These are phyloP conservation scores for Mus pahari DNA, from an alignment of 2,113 vertebrate genomes.

Conservation along the genomic window DNA sequence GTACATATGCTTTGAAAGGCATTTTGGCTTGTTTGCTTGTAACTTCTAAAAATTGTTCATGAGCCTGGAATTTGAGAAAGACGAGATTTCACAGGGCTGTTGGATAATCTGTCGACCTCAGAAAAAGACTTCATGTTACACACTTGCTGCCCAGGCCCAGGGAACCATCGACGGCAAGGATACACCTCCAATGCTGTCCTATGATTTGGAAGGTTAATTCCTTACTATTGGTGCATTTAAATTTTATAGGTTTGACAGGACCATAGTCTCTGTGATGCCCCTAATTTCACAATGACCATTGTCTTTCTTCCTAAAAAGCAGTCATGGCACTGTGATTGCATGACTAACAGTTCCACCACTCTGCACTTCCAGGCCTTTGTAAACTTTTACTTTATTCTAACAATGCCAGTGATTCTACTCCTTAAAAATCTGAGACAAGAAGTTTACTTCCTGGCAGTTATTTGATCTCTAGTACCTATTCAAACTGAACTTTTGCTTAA, in stretches of 20 bases:
- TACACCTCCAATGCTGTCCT: background rate
- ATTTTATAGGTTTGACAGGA: background rate
- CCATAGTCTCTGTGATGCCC: background rate
- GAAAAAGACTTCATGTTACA: background rate
- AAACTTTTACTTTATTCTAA: constrained; percentile 53
- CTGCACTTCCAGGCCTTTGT: background rate
- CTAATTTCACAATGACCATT: background rate
- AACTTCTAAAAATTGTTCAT: background rate
- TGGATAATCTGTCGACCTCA: constrained; percentile 8
- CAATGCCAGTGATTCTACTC: background rate
- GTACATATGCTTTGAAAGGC: background rate
- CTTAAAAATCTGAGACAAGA: constrained; percentile 26
- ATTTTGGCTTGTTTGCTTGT: constrained; percentile 30
- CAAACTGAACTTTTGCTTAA: background rate
- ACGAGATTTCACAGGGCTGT: background rate
- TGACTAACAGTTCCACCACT: background rate
- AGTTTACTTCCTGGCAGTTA: background rate
- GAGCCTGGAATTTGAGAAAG: background rate
- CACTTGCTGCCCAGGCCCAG: background rate
- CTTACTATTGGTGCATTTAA: background rate
- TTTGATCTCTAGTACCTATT: background rate
- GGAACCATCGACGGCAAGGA: background rate
- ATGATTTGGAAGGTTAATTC: background rate
- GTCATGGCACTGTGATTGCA: background rate
- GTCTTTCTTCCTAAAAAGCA: background rate